Evolutionary conservation across 2,797 vertebrate genomes (phyloP).

Genomic region (Salarias fasciatus): DNA sequence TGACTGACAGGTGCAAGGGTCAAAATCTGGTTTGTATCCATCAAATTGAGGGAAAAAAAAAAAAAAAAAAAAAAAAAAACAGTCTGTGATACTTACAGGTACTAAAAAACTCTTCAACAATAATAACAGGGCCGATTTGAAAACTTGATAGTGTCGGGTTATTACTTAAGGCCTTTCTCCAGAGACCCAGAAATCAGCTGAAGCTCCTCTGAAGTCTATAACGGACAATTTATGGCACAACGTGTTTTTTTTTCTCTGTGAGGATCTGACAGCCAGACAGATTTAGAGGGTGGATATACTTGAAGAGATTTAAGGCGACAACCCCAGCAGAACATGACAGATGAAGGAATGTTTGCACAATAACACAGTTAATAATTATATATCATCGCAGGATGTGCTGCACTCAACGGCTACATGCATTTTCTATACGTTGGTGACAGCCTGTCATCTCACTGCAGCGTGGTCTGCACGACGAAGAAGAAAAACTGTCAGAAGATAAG

Average conservation of each 20-base stretch:
- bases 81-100: slow-evolving; percentile 38
- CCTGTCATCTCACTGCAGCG: slow-evolving; percentile 2
- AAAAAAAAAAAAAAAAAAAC: slow-evolving; percentile 32
- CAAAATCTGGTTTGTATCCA: slow-evolving; percentile 78
- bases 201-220: slow-evolving; percentile 46
- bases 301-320: slow-evolving; percentile 70
- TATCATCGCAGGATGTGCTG: slow-evolving; percentile 30
- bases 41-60: slow-evolving; percentile 56
- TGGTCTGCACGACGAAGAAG: slow-evolving; percentile 19
- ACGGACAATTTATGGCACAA: slow-evolving; percentile 66
- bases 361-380: slow-evolving; percentile 53
- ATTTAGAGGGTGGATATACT: slow-evolving; percentile 65
- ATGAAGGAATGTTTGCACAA: slow-evolving; percentile 57
- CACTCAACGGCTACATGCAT: background rate
- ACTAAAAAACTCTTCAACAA: slow-evolving; percentile 42
- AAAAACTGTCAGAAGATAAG: slow-evolving; percentile 45
- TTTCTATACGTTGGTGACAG: background rate
- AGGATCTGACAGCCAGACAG: slow-evolving; percentile 60
- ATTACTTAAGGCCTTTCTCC: slow-evolving; percentile 54
- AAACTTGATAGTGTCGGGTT: slow-evolving; percentile 55
- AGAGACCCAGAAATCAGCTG: slow-evolving; percentile 62
- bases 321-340: slow-evolving; percentile 56
- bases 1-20: slow-evolving; percentile 70
- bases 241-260: slow-evolving; percentile 59
- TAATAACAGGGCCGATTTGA: slow-evolving; percentile 51